Evolutionary conservation across 1,140 invertebrate genomes (phyloP).

Genomic region (Druon quercuslanigerum): DNA sequence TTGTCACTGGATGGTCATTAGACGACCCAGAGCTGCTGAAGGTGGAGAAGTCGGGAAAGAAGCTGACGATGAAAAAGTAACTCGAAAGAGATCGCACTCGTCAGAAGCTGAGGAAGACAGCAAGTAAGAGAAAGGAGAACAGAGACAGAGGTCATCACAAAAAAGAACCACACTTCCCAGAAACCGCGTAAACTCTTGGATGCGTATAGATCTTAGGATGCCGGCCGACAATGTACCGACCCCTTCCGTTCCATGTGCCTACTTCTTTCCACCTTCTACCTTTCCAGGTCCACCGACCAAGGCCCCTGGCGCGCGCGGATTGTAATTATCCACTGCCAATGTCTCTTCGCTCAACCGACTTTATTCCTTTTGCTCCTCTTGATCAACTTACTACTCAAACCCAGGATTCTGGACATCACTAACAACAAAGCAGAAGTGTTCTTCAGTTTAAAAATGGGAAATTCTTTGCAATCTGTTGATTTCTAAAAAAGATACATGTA

Average conservation of each 20-base stretch:
- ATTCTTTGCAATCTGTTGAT: too few species aligned
- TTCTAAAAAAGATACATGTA: too few species aligned
- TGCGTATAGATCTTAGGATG: conserved; percentile 56
- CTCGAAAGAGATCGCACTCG: conserved; percentile 30
- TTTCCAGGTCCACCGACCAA: conserved; percentile 31
- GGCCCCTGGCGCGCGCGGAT: conserved; percentile 38
- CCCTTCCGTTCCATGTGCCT: background rate
- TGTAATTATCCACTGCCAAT: conserved; percentile 51
- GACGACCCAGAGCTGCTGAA: conserved; percentile 46
- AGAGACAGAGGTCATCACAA: conserved; percentile 47
- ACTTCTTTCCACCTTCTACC: conserved; percentile 39
- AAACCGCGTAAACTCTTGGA: conserved; percentile 59
- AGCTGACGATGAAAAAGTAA: conserved; percentile 34
- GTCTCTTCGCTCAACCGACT: too few species aligned
- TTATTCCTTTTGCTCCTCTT: too few species aligned
- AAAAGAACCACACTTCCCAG: conserved; percentile 58
- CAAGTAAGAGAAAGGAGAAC: conserved; percentile 37
- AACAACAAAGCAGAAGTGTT: too few species aligned
- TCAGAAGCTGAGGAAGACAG: conserved; percentile 30
- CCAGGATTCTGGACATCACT: too few species aligned
- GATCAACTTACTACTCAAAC: too few species aligned
- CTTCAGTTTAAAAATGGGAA: too few species aligned
- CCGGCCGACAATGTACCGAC: conserved; percentile 50
- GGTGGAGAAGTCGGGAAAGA: conserved; percentile 50
- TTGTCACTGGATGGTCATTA: conserved; percentile 63